phyloP scores from a whole-genome alignment of 1,140 invertebrate species.

The Platyscapa corneri region DNA sequence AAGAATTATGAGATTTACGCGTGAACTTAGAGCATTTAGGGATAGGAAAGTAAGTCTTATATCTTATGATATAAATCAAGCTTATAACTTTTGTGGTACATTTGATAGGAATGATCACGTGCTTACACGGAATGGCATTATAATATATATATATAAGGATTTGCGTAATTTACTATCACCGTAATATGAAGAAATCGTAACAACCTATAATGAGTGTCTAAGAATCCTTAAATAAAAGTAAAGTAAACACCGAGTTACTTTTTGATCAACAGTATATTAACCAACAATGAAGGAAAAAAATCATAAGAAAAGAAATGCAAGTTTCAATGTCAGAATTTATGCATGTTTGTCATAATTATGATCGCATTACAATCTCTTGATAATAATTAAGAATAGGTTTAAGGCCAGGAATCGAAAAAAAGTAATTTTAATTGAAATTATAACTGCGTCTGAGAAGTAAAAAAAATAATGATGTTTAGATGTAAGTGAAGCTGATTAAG shows the following conservation, averaged over 20 bases:
- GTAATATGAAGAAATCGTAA: conserved; percentile 41
- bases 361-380: conserved; percentile 52
- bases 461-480: conserved; percentile 50
- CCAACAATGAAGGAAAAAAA: conserved; percentile 1
- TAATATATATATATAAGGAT: conserved; percentile 38
- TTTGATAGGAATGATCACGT: conserved; percentile 50
- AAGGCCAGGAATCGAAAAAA: conserved; percentile 19
- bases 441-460: conserved; percentile 37
- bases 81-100: conserved; percentile 36
- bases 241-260: conserved; percentile 31
- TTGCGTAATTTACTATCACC: conserved; percentile 49
- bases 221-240: neutral
- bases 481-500: conserved; percentile 49
- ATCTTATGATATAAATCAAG: conserved; percentile 29
- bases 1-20: conserved; percentile 26
- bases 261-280: conserved; percentile 32
- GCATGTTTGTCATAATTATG: conserved; percentile 33
- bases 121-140: conserved; percentile 44
- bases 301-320: conserved; percentile 11
- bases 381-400: conserved; percentile 24
- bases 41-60: conserved; percentile 29
- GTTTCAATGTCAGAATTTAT: conserved; percentile 36
- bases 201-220: conserved; percentile 41
- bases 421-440: conserved; percentile 26
- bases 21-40: conserved; percentile 23